Conservation (phyloP, 2,797 vertebrate genomes). For the Acropternis orthonyx region DNA sequence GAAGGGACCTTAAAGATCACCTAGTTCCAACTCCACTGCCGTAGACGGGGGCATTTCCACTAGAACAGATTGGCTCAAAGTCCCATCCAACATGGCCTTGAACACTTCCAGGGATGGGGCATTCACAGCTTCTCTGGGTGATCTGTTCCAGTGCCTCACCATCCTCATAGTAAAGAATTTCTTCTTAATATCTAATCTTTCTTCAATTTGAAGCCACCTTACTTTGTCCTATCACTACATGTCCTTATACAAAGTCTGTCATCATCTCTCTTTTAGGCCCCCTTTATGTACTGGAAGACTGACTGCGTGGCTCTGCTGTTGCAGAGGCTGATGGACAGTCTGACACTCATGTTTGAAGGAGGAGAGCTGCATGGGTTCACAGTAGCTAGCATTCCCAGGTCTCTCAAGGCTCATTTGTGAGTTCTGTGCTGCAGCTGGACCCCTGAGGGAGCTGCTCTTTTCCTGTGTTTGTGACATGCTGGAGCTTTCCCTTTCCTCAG, state of each 20-base stretch:
- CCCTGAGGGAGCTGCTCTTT: neutral
- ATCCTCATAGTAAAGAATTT: neutral
- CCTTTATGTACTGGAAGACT: neutral
- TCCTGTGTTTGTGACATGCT: neutral
- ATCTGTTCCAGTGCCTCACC: neutral
- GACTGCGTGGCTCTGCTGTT: neutral
- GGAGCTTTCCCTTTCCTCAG: neutral
- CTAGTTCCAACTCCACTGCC: neutral
- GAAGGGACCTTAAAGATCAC: neutral
- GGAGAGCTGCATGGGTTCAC: neutral
- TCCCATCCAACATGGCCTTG: neutral
- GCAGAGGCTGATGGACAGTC: neutral
- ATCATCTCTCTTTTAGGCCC: neutral
- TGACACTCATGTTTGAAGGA: neutral
- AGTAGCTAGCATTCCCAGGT: neutral
- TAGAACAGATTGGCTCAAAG: neutral
- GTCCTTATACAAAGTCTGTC: neutral
- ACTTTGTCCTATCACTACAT: neutral
- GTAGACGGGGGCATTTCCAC: neutral
- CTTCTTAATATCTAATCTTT: neutral
- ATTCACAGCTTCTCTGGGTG: neutral
- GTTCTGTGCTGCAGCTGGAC: slow-evolving; percentile 2
- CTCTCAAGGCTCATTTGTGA: fast-evolving
- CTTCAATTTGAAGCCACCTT: neutral
- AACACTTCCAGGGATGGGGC: neutral